These are phyloP conservation scores for Tangara arthus DNA, from an alignment of 2,797 vertebrate species.

Conservation along the genomic window DNA sequence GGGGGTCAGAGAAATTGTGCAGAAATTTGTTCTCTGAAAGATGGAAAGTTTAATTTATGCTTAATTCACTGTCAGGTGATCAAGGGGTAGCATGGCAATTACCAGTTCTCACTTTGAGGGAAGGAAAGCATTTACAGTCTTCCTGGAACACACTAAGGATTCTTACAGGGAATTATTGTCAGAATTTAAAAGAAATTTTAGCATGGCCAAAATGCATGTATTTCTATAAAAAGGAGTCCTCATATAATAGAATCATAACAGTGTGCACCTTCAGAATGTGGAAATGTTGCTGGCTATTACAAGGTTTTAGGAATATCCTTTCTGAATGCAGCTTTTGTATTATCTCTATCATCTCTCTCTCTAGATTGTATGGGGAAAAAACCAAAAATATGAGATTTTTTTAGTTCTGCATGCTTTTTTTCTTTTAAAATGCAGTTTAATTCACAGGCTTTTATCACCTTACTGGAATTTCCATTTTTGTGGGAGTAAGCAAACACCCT, in stretches of 20 bases:
- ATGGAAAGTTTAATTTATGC: background rate
- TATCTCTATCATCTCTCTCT: background rate
- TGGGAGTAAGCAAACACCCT: background rate
- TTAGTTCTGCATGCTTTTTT: background rate
- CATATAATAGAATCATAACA: background rate
- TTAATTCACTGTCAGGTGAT: background rate
- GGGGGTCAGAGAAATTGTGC: background rate
- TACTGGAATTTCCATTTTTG: background rate
- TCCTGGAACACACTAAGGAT: background rate
- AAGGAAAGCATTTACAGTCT: background rate
- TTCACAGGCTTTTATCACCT: background rate
- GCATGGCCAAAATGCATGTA: background rate
- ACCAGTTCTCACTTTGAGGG: background rate
- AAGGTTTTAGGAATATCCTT: background rate
- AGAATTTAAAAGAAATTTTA: background rate
- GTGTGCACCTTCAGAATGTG: background rate
- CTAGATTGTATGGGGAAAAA: background rate
- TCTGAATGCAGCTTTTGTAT: background rate
- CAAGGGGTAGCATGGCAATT: background rate
- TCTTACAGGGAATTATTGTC: background rate
- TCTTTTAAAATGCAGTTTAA: background rate
- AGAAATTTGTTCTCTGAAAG: background rate
- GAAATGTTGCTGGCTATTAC: background rate
- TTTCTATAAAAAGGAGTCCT: background rate
- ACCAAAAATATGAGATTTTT: background rate